Percentiles rank a stretch among this genome's conserved stretches.
These are phyloP conservation scores for Monarcha castaneiventris DNA, from an alignment of 2,113 vertebrate species.

Conservation along the genomic window DNA sequence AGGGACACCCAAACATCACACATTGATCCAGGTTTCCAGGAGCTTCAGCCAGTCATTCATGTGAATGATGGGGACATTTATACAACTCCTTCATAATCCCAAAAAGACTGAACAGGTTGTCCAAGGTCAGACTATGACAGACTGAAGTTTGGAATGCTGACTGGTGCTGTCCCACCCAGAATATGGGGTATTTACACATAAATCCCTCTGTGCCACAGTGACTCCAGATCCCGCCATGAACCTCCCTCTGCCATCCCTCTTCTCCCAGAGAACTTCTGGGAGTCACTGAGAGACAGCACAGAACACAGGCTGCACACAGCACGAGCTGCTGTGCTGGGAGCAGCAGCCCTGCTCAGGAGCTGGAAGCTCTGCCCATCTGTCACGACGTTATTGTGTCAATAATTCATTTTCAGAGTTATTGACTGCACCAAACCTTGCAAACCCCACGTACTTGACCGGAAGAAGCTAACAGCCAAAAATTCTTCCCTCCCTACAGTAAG, in stretches of 20 bases:
- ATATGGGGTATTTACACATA: not conserved
- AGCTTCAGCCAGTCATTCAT: not conserved
- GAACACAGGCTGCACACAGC: not conserved
- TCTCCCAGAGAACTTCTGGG: not conserved
- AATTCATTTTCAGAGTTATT: not conserved
- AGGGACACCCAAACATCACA: not conserved
- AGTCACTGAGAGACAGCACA: not conserved
- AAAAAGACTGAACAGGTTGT: not conserved
- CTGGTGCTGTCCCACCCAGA: not conserved
- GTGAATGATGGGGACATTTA: not conserved
- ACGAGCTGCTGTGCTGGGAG: not conserved
- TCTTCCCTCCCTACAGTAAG: not conserved
- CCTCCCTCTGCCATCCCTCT: not conserved
- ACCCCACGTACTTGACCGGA: fast-evolving
- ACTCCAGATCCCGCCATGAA: not conserved
- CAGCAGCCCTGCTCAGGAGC: not conserved
- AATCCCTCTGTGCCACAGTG: not conserved
- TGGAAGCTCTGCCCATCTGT: not conserved
- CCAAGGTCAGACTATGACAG: not conserved
- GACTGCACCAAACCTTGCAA: not conserved
- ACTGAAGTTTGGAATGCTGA: not conserved
- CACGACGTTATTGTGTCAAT: not conserved
- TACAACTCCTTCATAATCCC: not conserved
- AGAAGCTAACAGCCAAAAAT: not conserved
- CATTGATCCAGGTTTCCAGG: not conserved